Percentiles rank a stretch among this genome's conserved stretches.
phyloP scores from a whole-genome alignment of 2,888 invertebrate species.

The Ormyrus thymus region DNA sequence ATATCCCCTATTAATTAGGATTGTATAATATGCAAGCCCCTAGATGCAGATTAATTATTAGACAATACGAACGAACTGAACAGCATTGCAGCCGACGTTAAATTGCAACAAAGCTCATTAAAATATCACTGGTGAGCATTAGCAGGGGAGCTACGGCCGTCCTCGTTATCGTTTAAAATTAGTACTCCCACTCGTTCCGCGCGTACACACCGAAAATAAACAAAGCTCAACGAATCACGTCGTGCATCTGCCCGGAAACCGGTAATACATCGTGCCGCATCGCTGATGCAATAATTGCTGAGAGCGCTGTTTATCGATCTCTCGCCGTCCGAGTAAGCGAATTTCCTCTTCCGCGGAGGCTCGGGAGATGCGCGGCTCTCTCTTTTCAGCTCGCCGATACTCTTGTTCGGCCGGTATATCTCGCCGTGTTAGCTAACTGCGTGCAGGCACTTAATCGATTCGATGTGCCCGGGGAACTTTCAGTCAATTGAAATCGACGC shows the following conservation, averaged over 20 bases:
- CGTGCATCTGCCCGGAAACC: not conserved
- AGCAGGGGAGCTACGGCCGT: not conserved
- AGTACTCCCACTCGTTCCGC: not conserved
- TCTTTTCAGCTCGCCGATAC: not conserved
- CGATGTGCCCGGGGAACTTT: not conserved
- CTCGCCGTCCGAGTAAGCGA: too few species aligned
- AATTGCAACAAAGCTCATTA: slow-evolving; percentile 51
- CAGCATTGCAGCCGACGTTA: slow-evolving; percentile 14
- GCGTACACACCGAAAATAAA: not conserved
- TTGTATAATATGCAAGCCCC: not conserved
- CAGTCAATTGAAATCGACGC: not conserved
- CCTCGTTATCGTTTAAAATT: slow-evolving; percentile 17
- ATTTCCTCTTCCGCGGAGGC: too few species aligned
- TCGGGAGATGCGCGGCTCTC: too few species aligned
- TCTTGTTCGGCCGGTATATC: not conserved
- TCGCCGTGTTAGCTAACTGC: not conserved
- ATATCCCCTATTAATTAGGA: not conserved
- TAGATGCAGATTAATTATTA: slow-evolving; percentile 2
- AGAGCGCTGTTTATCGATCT: not conserved
- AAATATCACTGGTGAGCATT: slow-evolving; percentile 17
- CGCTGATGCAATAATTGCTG: slow-evolving; percentile 24
- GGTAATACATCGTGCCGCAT: not conserved
- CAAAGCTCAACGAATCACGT: not conserved
- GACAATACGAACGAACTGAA: not conserved
- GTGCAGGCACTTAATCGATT: not conserved